Conservation (phyloP, 2,888 invertebrate species). For the Volucella zonaria region DNA sequence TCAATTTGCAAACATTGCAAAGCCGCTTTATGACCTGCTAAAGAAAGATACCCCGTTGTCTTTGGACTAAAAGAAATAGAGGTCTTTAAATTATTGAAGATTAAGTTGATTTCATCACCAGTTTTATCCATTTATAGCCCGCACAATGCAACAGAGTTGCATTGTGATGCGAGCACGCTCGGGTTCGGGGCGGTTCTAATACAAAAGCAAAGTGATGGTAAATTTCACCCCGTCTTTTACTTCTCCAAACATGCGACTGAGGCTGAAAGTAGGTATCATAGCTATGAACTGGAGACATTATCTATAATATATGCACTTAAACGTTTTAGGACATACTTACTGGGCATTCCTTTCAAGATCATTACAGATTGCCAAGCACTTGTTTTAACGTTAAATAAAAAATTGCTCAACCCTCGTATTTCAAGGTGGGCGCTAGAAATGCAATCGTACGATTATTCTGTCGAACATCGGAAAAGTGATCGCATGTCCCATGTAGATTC, state of each 20-base stretch:
- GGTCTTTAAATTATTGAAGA: conserved; percentile 60
- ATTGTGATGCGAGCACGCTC: conserved; percentile 74
- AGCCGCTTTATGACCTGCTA: conserved; percentile 76
- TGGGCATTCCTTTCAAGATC: conserved; percentile 75
- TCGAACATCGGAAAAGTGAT: conserved; percentile 70
- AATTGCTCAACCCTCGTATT: conserved; percentile 74
- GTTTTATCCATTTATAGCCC: conserved; percentile 77
- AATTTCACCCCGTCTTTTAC: too few species aligned
- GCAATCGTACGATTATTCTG: conserved; percentile 68
- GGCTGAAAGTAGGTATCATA: conserved; percentile 75
- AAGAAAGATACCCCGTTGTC: conserved; percentile 40
- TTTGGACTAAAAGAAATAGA: conserved; percentile 38
- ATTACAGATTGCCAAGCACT: conserved; percentile 76
- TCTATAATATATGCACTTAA: conserved; percentile 45
- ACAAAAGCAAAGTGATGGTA: too few species aligned
- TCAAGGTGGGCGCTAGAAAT: conserved; percentile 72
- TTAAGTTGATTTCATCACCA: conserved; percentile 62
- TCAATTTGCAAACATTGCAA: conserved; percentile 68
- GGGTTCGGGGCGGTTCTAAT: too few species aligned
- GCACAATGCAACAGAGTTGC: conserved; percentile 75
- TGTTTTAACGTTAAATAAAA: conserved; percentile 71
- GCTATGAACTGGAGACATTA: conserved; percentile 54
- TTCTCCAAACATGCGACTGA: conserved; percentile 69
- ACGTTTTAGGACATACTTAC: conserved; percentile 50
- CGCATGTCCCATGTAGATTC: conserved; percentile 78